Conservation (phyloP, 2,797 vertebrate genomes). For the Phataginus tetradactyla region DNA sequence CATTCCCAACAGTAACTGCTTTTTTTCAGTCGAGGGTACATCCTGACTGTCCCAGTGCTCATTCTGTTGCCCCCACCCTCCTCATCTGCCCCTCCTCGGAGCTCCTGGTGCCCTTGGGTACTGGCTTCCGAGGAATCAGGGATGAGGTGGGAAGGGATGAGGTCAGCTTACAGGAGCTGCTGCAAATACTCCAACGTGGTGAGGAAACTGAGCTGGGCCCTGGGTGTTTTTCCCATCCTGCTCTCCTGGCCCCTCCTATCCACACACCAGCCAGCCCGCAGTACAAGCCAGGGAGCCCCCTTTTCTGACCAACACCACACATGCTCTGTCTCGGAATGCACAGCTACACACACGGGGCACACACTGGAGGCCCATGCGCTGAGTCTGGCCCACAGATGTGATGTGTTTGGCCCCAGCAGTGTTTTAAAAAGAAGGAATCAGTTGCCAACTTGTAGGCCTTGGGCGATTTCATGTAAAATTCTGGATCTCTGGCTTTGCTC, state of each 20-base stretch:
- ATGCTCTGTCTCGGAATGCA: not conserved
- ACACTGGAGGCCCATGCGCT: rapidly evolving
- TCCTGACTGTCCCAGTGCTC: not conserved
- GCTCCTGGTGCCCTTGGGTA: rapidly evolving
- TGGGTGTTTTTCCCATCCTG: not conserved
- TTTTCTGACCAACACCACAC: not conserved
- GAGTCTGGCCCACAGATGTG: conserved; percentile 59
- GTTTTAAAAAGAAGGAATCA: not conserved
- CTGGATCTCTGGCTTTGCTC: conserved; percentile 52
- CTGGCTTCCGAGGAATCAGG: not conserved
- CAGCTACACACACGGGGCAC: not conserved
- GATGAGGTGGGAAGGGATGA: not conserved
- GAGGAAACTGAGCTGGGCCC: not conserved
- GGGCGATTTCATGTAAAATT: conserved; percentile 62
- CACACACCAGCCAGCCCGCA: not conserved
- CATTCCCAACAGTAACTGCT: not conserved
- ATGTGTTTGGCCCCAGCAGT: conserved; percentile 11
- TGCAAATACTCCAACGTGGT: not conserved
- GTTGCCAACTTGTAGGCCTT: conserved; percentile 55
- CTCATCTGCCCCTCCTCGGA: not conserved
- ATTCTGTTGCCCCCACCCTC: not conserved
- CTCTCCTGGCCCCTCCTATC: not conserved
- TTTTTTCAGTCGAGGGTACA: not conserved
- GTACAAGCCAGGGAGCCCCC: rapidly evolving
- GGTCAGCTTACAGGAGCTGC: not conserved